Percentiles rank a stretch among this genome's conserved stretches.
phyloP scores from a whole-genome alignment of 1,140 invertebrate genomes.

The Lutraria rhynchaena region DNA sequence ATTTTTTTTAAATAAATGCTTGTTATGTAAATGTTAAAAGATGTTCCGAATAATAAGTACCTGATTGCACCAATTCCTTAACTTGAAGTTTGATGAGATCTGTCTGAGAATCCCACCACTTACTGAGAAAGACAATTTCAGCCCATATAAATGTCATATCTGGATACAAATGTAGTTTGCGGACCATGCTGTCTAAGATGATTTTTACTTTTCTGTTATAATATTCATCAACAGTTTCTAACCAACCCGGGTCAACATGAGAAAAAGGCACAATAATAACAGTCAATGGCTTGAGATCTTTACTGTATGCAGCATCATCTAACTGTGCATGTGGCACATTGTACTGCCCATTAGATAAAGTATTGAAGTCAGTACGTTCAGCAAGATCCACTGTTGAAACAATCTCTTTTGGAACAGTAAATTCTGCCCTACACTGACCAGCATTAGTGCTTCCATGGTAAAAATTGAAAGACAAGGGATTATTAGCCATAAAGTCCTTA shows the following conservation, averaged over 20 bases:
- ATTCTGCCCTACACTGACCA: constrained; percentile 38
- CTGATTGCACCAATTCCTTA: constrained; percentile 37
- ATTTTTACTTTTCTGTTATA: constrained; percentile 93
- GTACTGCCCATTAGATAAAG: constrained; percentile 68
- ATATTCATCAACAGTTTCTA: constrained; percentile 98
- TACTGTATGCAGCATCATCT: constrained; percentile 32
- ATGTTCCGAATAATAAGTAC: too few species aligned
- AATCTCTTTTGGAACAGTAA: constrained; percentile 4
- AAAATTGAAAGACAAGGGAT: constrained; percentile 29
- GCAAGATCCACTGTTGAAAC: constrained; percentile 62
- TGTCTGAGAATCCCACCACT: constrained; percentile 94
- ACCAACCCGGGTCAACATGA: constrained; percentile 99
- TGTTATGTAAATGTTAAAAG: too few species aligned
- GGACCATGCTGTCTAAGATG: constrained; percentile 95
- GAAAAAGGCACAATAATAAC: constrained; percentile 98
- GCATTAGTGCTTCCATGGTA: background rate
- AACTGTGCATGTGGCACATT: constrained; percentile 63
- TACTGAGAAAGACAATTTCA: constrained; percentile 95
- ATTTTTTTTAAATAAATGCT: too few species aligned
- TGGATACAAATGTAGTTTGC: constrained; percentile 91
- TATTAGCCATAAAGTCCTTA: constrained; percentile 13
- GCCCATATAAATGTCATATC: constrained; percentile 98
- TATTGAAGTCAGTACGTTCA: constrained; percentile 66
- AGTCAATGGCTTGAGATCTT: constrained; percentile 86
- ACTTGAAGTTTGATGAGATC: constrained; percentile 24